These are phyloP conservation scores for Cheilinus undulatus DNA, from an alignment of 2,113 vertebrate genomes.

Conservation along the genomic window DNA sequence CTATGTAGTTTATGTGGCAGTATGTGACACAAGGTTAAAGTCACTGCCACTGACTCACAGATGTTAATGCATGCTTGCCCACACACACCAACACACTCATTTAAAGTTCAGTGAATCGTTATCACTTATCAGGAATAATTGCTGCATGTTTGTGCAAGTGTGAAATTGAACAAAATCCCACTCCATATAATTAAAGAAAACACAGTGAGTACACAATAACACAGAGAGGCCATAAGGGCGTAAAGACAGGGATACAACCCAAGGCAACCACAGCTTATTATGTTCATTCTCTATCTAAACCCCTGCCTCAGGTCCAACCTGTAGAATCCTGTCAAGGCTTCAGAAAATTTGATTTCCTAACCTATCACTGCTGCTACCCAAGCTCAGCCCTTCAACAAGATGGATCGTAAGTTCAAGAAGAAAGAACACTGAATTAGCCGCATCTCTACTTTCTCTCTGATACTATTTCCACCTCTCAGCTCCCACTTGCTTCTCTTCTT, in stretches of 20 bases:
- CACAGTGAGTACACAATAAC: conserved; percentile 66
- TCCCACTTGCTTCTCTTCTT: conserved; percentile 33
- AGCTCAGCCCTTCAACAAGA: conserved; percentile 18
- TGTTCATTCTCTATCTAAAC: conserved; percentile 42
- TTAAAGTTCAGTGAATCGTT: conserved; percentile 73
- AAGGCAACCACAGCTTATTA: conserved; percentile 50
- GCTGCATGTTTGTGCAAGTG: conserved; percentile 76
- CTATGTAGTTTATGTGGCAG: neutral
- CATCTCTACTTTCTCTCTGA: conserved; percentile 26
- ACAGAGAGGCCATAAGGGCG: conserved; percentile 51
- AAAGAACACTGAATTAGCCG: conserved; percentile 32
- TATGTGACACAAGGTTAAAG: conserved; percentile 49
- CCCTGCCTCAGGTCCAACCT: conserved; percentile 43
- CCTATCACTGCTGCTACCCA: conserved; percentile 21
- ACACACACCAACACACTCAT: conserved; percentile 59
- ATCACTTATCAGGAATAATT: conserved; percentile 81
- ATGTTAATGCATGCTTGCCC: conserved; percentile 30
- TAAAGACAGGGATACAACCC: conserved; percentile 55
- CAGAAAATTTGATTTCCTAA: conserved; percentile 36
- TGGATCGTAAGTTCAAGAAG: conserved; percentile 24
- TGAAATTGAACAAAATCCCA: conserved; percentile 81
- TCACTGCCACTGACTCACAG: conserved; percentile 27
- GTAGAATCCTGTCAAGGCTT: conserved; percentile 36
- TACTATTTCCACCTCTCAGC: conserved; percentile 37
- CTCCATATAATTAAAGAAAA: conserved; percentile 78